A percentile compares a stretch with the other conserved stretches of the same genome.
phyloP scores from a whole-genome alignment of 2,797 vertebrate species.

The Hippopotamyrus pictus region DNA sequence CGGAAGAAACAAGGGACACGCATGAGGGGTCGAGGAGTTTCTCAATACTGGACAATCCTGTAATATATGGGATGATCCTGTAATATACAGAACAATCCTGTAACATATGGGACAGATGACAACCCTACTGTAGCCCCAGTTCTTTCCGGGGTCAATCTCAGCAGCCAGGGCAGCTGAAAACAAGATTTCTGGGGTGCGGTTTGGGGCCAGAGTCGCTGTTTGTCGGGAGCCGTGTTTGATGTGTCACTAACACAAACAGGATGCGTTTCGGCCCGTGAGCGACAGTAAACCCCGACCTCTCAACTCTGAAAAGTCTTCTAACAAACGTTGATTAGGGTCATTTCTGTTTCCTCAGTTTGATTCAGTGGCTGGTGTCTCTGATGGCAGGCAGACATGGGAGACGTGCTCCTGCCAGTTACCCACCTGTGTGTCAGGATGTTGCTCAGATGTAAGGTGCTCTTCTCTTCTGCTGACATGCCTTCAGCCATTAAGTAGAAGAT shows the following conservation, averaged over 20 bases:
- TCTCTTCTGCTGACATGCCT: slow-evolving; percentile 80
- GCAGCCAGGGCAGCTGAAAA: background rate
- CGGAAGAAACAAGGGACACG: background rate
- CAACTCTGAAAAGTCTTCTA: background rate
- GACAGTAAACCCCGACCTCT: background rate
- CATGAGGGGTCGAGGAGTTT: background rate
- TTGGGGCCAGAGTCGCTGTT: background rate
- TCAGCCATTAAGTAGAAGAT: slow-evolving; percentile 86
- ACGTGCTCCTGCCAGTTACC: background rate
- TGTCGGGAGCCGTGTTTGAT: background rate
- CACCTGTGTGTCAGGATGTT: slow-evolving; percentile 76
- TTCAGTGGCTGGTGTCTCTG: background rate
- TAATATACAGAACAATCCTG: background rate
- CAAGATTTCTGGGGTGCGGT: background rate
- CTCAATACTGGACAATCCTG: background rate
- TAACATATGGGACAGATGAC: background rate
- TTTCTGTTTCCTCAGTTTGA: background rate
- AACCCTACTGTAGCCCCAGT: background rate
- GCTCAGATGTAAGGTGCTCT: slow-evolving; percentile 70
- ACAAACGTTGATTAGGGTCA: background rate
- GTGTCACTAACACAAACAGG: background rate
- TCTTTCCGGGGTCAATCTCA: background rate
- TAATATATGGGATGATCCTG: background rate
- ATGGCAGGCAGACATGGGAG: background rate
- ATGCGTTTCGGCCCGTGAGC: background rate